These are phyloP conservation scores for Lithophane ornitopus DNA, from an alignment of 2,888 invertebrate genomes.

Conservation along the genomic window DNA sequence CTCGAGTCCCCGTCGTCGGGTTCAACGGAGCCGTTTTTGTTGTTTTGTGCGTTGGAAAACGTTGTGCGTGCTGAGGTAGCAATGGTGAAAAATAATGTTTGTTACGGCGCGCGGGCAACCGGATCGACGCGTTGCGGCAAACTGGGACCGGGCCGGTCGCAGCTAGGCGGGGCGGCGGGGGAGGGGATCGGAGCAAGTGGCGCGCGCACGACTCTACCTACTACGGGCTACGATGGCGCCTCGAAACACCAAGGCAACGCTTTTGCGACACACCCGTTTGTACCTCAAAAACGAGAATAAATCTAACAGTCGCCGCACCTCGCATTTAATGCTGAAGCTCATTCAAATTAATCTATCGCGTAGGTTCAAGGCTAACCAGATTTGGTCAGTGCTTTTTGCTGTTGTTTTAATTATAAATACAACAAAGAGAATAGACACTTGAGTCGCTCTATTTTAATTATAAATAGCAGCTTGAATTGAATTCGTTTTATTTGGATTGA, in stretches of 20 bases:
- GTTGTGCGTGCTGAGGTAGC: conserved; percentile 82
- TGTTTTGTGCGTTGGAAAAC: conserved; percentile 74
- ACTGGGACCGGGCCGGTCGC: conserved; percentile 87
- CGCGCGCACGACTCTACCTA: conserved; percentile 89
- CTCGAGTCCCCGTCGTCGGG: conserved; percentile 79
- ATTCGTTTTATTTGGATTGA: conserved; percentile 30
- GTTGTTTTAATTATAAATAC: conserved; percentile 69
- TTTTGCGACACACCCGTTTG: conserved; percentile 88
- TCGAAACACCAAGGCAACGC: conserved; percentile 87
- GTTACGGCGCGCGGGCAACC: conserved; percentile 84
- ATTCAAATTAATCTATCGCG: conserved; percentile 76
- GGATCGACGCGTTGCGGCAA: conserved; percentile 89
- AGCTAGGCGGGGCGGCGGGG: conserved; percentile 78
- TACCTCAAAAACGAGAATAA: conserved; percentile 81
- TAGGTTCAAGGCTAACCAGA: conserved; percentile 86
- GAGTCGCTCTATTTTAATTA: conserved; percentile 30
- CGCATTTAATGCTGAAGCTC: conserved; percentile 74
- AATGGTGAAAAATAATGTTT: conserved; percentile 72
- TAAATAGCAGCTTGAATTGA: conserved; percentile 12
- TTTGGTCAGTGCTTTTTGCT: conserved; percentile 73
- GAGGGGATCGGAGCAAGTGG: conserved; percentile 83
- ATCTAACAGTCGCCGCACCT: conserved; percentile 79
- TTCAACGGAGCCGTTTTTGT: conserved; percentile 83
- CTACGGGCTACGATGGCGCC: conserved; percentile 88
- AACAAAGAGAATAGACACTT: conserved; percentile 56